Evolutionary conservation across 2,888 invertebrate genomes (phyloP).

Genomic region (Marronus borbonicus): DNA sequence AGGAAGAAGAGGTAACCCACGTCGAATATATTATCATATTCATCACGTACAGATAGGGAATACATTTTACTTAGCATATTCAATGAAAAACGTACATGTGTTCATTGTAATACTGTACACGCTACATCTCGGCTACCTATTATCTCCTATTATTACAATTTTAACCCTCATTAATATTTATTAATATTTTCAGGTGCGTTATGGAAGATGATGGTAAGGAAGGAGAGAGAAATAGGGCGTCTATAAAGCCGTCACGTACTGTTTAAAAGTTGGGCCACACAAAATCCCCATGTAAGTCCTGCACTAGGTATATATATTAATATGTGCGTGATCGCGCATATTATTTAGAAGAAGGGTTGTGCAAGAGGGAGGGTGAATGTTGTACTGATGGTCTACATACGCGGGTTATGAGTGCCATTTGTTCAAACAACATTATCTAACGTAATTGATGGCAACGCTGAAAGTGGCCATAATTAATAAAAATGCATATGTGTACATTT

Average conservation of each 20-base stretch:
- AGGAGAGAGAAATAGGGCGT: conserved; percentile 40
- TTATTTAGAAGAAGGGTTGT: conserved; percentile 39
- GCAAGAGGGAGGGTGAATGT: conserved; percentile 8
- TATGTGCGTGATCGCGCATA: conserved; percentile 51
- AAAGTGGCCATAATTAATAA: conserved; percentile 37
- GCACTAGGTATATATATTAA: conserved; percentile 55
- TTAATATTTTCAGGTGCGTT: conserved; percentile 51
- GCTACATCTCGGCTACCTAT: conserved; percentile 45
- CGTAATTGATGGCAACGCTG: conserved; percentile 29
- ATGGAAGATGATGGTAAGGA: conserved; percentile 18
- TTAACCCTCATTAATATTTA: conserved; percentile 51
- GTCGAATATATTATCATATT: conserved; percentile 53
- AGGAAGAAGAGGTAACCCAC: conserved; percentile 57
- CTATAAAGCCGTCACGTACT: conserved; percentile 49
- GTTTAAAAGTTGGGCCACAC: conserved; percentile 60
- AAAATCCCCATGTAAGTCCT: conserved; percentile 59
- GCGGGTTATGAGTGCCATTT: conserved; percentile 41
- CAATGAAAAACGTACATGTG: conserved; percentile 42
- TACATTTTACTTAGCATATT: conserved; percentile 41
- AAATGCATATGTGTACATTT: conserved; percentile 40
- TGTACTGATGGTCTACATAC: neutral
- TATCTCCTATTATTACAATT: conserved; percentile 48
- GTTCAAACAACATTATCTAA: conserved; percentile 46
- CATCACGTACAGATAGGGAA: conserved; percentile 41
- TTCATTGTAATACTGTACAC: conserved; percentile 42